A percentile compares a stretch with the other conserved stretches of the same genome.
Evolutionary conservation across 2,797 vertebrate genomes (phyloP).

Genomic region (Crax fasciolata): DNA sequence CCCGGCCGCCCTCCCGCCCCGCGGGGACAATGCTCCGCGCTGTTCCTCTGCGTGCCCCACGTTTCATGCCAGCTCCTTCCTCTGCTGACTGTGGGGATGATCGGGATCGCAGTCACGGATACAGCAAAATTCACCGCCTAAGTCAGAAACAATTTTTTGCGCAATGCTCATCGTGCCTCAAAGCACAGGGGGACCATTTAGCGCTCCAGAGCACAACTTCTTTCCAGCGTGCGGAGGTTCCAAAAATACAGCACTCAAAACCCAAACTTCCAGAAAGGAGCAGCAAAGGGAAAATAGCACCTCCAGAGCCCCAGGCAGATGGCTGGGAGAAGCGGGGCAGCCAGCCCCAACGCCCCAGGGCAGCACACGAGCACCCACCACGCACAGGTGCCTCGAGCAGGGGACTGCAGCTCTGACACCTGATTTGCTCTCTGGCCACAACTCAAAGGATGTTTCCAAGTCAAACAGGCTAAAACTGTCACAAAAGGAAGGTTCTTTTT

Average conservation of each 20-base stretch:
- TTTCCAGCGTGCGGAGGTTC: neutral
- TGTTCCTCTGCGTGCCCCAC: neutral
- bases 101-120: neutral
- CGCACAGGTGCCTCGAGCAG: neutral
- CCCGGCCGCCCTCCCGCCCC: neutral
- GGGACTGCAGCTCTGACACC: neutral
- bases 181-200: neutral
- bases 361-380: too few species aligned
- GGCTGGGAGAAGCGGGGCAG: too few species aligned
- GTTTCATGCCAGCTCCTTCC: neutral
- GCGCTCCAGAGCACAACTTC: neutral
- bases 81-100: neutral
- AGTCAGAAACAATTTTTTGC: neutral
- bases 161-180: neutral
- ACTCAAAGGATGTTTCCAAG: slow-evolving; percentile 1
- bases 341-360: too few species aligned
- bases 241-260: neutral
- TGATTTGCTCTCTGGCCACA: neutral
- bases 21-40: rapidly evolving
- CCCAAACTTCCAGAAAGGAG: neutral
- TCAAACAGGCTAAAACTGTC: slow-evolving; percentile 20
- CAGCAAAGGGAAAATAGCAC: neutral
- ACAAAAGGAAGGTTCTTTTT: slow-evolving; percentile 28
- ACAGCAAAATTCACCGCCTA: neutral
- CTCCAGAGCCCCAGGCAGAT: neutral